Evolutionary conservation across 2,797 vertebrate genomes (phyloP).

Genomic region (Myotis pilosus): DNA sequence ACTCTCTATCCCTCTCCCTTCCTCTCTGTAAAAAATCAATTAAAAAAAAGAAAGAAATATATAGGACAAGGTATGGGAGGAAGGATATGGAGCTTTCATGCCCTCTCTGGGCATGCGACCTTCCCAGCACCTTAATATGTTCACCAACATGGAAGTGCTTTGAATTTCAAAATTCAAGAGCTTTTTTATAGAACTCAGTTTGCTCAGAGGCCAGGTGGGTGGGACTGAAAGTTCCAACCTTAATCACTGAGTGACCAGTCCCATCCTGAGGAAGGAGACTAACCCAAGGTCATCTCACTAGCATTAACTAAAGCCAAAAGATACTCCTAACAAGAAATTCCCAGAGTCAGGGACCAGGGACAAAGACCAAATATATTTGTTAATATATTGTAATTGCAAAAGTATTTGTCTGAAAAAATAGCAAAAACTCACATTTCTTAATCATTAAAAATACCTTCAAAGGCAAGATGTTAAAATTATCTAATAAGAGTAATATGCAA

Average conservation of each 20-base stretch:
- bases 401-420: not conserved
- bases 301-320: not conserved
- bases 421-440: not conserved
- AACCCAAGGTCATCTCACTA: not conserved
- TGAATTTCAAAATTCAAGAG: not conserved
- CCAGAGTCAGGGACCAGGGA: not conserved
- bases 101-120: not conserved
- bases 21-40: too few relatives aligned
- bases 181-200: not conserved
- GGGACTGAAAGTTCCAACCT: not conserved
- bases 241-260: not conserved
- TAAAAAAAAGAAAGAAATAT: too few relatives aligned
- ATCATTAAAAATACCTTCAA: not conserved
- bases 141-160: not conserved
- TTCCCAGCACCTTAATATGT: not conserved
- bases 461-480: not conserved
- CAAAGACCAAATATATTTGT: constrained; percentile 1
- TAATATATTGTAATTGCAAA: not conserved
- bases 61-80: too few relatives aligned
- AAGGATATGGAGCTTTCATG: too few relatives aligned
- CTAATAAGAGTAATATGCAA: too few relatives aligned
- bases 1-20: too few relatives aligned
- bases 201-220: not conserved
- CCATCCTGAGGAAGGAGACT: not conserved
- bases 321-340: not conserved